phyloP scores from a whole-genome alignment of 1,140 invertebrate species.

The Sycophila sp. region DNA sequence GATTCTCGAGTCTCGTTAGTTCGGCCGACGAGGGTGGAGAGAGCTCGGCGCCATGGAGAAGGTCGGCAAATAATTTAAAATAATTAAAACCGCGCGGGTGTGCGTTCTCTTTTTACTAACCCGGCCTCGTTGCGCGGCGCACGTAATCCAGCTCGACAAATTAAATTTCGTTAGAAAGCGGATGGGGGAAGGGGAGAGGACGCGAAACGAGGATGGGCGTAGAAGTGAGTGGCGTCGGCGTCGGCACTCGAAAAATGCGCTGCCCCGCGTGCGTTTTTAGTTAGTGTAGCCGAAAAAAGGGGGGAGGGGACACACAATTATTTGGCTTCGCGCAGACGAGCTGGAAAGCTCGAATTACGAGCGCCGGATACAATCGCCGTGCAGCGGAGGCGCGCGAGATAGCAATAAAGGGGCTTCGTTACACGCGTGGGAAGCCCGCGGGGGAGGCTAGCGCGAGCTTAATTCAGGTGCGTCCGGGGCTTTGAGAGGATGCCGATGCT shows the following conservation, averaged over 20 bases:
- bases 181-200: neutral
- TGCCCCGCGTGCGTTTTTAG: neutral
- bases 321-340: constrained; percentile 21
- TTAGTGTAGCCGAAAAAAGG: neutral
- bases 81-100: constrained; percentile 53
- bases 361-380: neutral
- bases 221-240: neutral
- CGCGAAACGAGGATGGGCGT: neutral
- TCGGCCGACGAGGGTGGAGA: neutral
- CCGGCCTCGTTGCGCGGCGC: neutral
- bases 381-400: neutral
- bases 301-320: constrained; percentile 21
- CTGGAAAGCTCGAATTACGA: constrained; percentile 17
- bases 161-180: constrained; percentile 46
- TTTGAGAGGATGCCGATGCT: too few species aligned
- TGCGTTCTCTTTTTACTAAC: too few species aligned
- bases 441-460: too few species aligned
- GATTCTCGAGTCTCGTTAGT: constrained; percentile 13
- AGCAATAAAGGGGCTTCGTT: constrained; percentile 1
- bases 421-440: neutral
- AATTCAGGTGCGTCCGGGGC: too few species aligned
- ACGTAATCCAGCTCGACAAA: constrained; percentile 50
- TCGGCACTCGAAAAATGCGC: neutral
- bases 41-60: too few species aligned
- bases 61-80: constrained; percentile 48